Percentiles rank a stretch among this genome's conserved stretches.
phyloP scores from a whole-genome alignment of 2,113 vertebrate genomes.

The Neogale vison region DNA sequence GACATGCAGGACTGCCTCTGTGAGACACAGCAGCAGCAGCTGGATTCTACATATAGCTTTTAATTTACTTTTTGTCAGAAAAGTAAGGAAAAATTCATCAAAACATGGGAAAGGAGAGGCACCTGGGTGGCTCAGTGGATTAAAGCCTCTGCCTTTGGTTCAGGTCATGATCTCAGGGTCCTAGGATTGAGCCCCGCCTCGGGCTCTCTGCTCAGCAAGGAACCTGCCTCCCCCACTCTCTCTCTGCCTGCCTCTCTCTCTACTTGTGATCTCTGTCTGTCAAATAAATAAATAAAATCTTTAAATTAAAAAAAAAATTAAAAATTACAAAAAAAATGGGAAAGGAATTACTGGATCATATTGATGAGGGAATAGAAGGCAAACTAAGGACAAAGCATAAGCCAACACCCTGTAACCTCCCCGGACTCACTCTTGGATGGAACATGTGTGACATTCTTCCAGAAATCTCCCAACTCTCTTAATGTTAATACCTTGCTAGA shows the following conservation, averaged over 20 bases:
- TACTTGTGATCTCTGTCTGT: too few species aligned
- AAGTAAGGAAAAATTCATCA: not conserved
- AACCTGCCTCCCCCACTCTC: too few species aligned
- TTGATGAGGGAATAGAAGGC: not conserved
- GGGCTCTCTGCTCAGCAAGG: too few species aligned
- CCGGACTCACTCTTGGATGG: not conserved
- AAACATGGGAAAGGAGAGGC: not conserved
- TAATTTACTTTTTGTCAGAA: not conserved
- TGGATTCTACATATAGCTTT: not conserved
- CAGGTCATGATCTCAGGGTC: too few species aligned
- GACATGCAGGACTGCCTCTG: not conserved
- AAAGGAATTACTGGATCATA: not conserved
- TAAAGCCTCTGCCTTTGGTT: too few species aligned
- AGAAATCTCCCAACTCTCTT: not conserved
- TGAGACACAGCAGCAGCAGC: too few species aligned
- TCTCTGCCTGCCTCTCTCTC: too few species aligned
- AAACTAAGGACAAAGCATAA: not conserved
- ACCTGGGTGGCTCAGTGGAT: too few species aligned
- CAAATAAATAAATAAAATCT: too few species aligned
- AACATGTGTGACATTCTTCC: not conserved
- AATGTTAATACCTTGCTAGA: not conserved
- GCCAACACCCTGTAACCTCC: not conserved
- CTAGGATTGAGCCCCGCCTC: too few species aligned
- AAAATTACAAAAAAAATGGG: too few species aligned
- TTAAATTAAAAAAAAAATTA: too few species aligned